Evolutionary conservation across 1,140 invertebrate genomes (phyloP), one percentile per base, ranked within the genome.

Genomic region (Pseudomyrmex pallidus): DNA sequence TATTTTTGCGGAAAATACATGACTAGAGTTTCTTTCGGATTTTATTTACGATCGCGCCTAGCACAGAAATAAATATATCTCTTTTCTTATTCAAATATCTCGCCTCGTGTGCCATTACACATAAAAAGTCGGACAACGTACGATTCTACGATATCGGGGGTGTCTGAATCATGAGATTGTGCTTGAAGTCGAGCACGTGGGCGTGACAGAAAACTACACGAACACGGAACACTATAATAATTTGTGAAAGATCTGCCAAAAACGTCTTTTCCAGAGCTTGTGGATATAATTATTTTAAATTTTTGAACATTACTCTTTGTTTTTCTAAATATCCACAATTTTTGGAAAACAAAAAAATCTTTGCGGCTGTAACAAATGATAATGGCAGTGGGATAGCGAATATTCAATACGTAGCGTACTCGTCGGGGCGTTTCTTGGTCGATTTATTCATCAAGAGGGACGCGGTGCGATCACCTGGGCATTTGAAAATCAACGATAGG

Each of bases 61-160:
- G 12, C 5, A 17, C 5, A 17, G 13, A 17, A 13, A 13, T 15
- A 46, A 80, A 80, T 80, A 80, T 61, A 8, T 80, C 54, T 48
- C 66, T 59, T 20, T 80, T 80, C 66, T 80, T 80, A 80, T 80
- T 80, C 44, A 54, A 72, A 35, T 35, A 7, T n/a, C 22, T 80
- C 7, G 44, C 46, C 54, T 80, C 66, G 22, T 80, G 50, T 72
- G 72, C 44, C 66, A 78, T n/a, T 78, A 50, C 54, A 70, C 17
- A 20, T 20, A 17, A 80, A 59, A 20, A n/a, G n/a, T 9, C n/a
- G 62, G 12, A 66, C 20, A 25, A 70, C 25, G 54, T 44, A 20
- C 46, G 22, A 72, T 59, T 70, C 54, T 70, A n/a, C 22, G 67
- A 70, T 80, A 59, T 50, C 66, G 15, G 20, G 10, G 10, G 54